phyloP scores from a whole-genome alignment of 2,797 vertebrate genomes.

The Masticophis lateralis region DNA sequence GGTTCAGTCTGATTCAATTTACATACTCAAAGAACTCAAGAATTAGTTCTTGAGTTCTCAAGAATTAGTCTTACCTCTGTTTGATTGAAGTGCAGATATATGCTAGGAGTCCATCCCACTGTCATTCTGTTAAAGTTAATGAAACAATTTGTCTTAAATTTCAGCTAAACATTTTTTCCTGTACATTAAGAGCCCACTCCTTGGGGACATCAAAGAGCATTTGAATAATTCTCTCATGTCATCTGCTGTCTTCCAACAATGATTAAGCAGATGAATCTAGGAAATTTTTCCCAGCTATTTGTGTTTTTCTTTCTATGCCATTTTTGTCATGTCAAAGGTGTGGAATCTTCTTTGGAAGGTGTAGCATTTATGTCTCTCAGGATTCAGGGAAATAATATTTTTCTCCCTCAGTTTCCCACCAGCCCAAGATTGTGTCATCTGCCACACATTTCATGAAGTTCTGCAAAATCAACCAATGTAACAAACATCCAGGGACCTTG shows the following conservation, averaged over 20 bases:
- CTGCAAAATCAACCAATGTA: not conserved
- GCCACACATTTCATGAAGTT: not conserved
- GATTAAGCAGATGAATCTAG: not conserved
- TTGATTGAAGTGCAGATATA: not conserved
- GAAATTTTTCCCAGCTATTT: not conserved
- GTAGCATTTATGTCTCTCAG: not conserved
- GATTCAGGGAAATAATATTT: not conserved
- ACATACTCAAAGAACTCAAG: not conserved
- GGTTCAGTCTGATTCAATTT: not conserved
- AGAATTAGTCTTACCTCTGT: not conserved
- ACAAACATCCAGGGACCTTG: not conserved
- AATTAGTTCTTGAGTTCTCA: no score
- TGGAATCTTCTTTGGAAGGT: not conserved
- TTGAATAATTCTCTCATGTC: not conserved
- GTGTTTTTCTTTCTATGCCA: not conserved
- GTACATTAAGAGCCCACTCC: not conserved
- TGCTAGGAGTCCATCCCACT: not conserved
- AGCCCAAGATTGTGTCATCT: not conserved
- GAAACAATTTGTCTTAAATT: not conserved
- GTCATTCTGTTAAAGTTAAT: not conserved
- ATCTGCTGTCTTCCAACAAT: not conserved
- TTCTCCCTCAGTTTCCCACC: not conserved
- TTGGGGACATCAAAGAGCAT: not conserved
- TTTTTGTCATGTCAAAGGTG: not conserved
- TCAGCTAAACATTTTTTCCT: not conserved